Conservation (phyloP, 2,113 vertebrate species). For the Anas platyrhynchos region DNA sequence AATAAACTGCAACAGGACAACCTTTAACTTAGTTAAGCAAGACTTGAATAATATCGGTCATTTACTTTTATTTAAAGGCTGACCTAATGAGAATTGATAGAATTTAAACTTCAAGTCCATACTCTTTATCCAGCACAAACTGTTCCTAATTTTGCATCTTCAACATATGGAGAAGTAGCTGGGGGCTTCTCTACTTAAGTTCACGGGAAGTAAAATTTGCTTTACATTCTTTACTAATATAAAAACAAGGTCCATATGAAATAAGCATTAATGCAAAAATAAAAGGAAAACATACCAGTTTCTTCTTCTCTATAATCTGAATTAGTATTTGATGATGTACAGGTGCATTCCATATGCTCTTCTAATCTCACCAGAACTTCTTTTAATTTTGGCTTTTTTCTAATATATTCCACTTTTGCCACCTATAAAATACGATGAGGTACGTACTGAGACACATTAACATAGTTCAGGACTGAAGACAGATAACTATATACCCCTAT, state of each 20-base stretch:
- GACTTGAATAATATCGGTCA: background rate
- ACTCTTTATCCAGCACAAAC: background rate
- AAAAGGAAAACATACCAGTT: slow-evolving; percentile 82
- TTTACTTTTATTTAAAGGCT: background rate
- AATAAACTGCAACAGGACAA: slow-evolving; percentile 4
- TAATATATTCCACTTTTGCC: slow-evolving; percentile 97
- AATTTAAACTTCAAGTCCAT: background rate
- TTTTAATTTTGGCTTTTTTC: slow-evolving; percentile 94
- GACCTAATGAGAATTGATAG: background rate
- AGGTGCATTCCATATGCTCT: slow-evolving; percentile 96
- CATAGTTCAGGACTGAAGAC: slow-evolving; percentile 48
- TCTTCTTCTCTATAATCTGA: slow-evolving; percentile 91
- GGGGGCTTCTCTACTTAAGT: background rate
- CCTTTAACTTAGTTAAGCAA: slow-evolving; percentile 44
- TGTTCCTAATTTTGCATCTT: slow-evolving; percentile 12
- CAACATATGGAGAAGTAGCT: background rate
- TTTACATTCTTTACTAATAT: slow-evolving; percentile 19
- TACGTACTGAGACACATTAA: slow-evolving; percentile 48
- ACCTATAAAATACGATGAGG: slow-evolving; percentile 80
- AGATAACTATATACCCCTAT: slow-evolving; percentile 3
- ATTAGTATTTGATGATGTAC: slow-evolving; percentile 85
- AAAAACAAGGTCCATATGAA: slow-evolving; percentile 38
- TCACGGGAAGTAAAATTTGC: background rate
- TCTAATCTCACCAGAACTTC: slow-evolving; percentile 97
- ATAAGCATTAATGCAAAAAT: slow-evolving; percentile 58